Percentiles rank a stretch among this genome's conserved stretches.
Conservation (phyloP, 2,797 vertebrate species). For the Onychomys arenicola region DNA sequence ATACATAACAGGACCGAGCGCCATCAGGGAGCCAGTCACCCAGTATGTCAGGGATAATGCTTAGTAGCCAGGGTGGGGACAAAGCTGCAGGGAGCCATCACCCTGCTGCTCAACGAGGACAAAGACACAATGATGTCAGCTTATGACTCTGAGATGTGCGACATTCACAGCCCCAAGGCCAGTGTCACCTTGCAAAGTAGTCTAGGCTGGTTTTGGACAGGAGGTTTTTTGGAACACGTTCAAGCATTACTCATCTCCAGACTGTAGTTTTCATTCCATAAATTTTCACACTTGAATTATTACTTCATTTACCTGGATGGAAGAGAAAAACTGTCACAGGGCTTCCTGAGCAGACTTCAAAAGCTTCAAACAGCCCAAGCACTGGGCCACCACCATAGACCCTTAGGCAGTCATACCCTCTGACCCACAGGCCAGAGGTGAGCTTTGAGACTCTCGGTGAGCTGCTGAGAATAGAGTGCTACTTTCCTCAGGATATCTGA, state of each 20-base stretch:
- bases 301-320: conserved; percentile 15
- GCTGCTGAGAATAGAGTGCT: neutral
- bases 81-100: neutral
- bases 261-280: neutral
- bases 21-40: too few species aligned
- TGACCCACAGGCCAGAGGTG: neutral
- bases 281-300: conserved; percentile 38
- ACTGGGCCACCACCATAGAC: too few species aligned
- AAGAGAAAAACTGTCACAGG: neutral
- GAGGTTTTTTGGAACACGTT: conserved; percentile 69
- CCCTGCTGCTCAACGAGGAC: rapidly evolving
- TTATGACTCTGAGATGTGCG: neutral
- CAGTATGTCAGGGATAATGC: rapidly evolving
- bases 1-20: rapidly evolving
- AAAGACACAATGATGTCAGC: neutral
- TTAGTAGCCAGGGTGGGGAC: neutral
- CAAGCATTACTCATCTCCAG: conserved; percentile 72
- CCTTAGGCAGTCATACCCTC: neutral
- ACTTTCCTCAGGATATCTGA: neutral
- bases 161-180: neutral
- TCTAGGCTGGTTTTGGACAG: conserved; percentile 30
- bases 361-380: neutral
- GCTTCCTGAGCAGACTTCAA: neutral
- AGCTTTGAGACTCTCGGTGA: neutral
- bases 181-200: conserved; percentile 28